Base-by-base conservation (phyloP, 53 echinoderm and acorn worm genomes). In the Zoroaster sp. region DNA sequence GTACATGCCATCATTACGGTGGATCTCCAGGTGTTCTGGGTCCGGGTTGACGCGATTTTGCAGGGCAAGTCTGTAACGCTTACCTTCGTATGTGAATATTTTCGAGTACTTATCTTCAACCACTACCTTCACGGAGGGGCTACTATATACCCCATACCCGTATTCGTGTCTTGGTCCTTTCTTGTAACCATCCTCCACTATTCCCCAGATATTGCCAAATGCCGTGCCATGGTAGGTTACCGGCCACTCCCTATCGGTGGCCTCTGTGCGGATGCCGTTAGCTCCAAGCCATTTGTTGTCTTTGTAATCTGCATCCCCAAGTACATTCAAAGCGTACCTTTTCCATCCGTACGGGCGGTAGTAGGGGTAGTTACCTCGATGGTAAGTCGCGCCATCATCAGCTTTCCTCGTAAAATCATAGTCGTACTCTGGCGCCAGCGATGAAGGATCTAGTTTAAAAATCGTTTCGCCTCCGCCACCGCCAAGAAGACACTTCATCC, bases 151-250 rank as follows among this genome's bases (percentile, higher is more conserved):
- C 54, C 59, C 76, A 88, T 23, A 88, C 34, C 10, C 88, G 11
- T 25, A 40, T 11, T 59, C 77, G 66, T 42, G 76, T 40, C 41
- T 59, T 12, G 17, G 10, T 49, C 77, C n/a, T 13, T n/a, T n/a
- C n/a, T n/a, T n/a, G n/a, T n/a, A n/a, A n/a, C n/a, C n/a, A n/a
- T n/a, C n/a, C n/a, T n/a, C n/a, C n/a, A n/a, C n/a, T n/a, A n/a
- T n/a, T n/a, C n/a, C n/a, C n/a, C n/a, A n/a, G n/a, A n/a, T n/a
- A n/a, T n/a, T n/a, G n/a, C n/a, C n/a, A n/a, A 34, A 55, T 14
- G 17, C 31, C 25, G 88, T 75, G n/a, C 88, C 88, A 32, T 88
- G 88, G 88, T 88, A 88, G 41, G 52, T 76, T 3, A 88, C 88
- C n/a, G 88, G 53, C 88, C 88, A 88, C 66, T 88, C 88, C n/a